phyloP scores from a whole-genome alignment of 1,140 invertebrate genomes.

The Mylabris phalerata region DNA sequence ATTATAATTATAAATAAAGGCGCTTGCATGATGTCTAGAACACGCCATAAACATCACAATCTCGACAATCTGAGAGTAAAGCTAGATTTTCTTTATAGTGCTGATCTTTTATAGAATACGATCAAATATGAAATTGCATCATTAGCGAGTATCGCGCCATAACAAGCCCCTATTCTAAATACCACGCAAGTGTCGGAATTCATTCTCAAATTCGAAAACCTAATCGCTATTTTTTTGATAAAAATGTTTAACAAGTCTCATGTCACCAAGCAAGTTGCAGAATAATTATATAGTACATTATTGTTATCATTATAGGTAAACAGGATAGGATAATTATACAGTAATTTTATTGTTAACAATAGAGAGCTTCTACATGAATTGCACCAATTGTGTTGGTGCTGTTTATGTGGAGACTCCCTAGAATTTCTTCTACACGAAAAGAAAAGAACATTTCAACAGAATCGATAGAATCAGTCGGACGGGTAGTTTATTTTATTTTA shows the following conservation, averaged over 20 bases:
- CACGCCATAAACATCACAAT: not conserved
- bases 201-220: too few species aligned
- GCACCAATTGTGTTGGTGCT: too few species aligned
- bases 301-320: constrained; percentile 17
- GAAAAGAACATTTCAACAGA: too few species aligned
- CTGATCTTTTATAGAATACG: too few species aligned
- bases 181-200: constrained; percentile 7
- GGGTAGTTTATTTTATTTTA: too few species aligned
- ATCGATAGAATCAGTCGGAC: too few species aligned
- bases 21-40: constrained; percentile 15
- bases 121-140: too few species aligned
- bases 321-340: constrained; percentile 14
- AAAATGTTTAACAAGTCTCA: constrained; percentile 5
- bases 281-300: constrained; percentile 13
- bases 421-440: too few species aligned
- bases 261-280: constrained; percentile 16
- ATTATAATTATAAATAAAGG: too few species aligned
- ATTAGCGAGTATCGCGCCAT: too few species aligned
- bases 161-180: constrained; percentile 2
- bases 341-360: not conserved
- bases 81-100: not conserved
- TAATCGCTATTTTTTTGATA: constrained; percentile 7
- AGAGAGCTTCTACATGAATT: too few species aligned
- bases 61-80: not conserved
- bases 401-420: too few species aligned